phyloP scores from a whole-genome alignment of 1,140 invertebrate genomes.

The Microplitis demolitor region DNA sequence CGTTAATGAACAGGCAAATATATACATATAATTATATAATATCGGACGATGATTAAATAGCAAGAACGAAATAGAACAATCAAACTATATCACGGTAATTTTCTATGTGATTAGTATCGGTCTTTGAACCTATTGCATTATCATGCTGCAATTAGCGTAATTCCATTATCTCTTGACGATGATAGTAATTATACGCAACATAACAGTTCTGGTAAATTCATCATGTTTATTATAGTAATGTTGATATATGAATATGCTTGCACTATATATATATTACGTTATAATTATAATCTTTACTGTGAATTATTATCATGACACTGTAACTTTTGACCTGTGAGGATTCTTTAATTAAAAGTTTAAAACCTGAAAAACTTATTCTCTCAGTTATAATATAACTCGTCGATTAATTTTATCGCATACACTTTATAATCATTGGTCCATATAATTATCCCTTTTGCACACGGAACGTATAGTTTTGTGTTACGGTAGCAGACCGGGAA shows the following conservation, averaged over 20 bases:
- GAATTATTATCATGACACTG: too few relatives aligned
- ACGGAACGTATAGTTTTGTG: neutral
- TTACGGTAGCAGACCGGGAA: neutral
- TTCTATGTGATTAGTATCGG: conserved; percentile 40
- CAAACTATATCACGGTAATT: conserved; percentile 35
- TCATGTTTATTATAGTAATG: neutral
- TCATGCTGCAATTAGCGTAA: conserved; percentile 45
- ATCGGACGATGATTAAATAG: neutral
- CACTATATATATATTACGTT: too few relatives aligned
- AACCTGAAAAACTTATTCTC: too few relatives aligned
- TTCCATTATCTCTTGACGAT: conserved; percentile 33
- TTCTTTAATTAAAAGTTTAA: too few relatives aligned
- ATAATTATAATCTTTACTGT: too few relatives aligned
- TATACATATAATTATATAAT: neutral
- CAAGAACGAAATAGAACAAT: conserved; percentile 8
- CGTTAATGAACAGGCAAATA: too few relatives aligned
- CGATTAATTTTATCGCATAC: too few relatives aligned
- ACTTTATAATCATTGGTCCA: too few relatives aligned
- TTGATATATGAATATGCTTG: too few relatives aligned
- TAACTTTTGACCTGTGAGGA: too few relatives aligned
- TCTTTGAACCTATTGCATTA: conserved; percentile 44
- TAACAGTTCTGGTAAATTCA: conserved; percentile 2
- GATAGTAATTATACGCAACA: conserved; percentile 1
- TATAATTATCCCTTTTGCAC: too few relatives aligned
- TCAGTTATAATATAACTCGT: too few relatives aligned